A percentile compares a stretch with the other conserved stretches of the same genome.
phyloP scores from a whole-genome alignment of 2,888 invertebrate genomes.

The Chymomyza amoena region DNA sequence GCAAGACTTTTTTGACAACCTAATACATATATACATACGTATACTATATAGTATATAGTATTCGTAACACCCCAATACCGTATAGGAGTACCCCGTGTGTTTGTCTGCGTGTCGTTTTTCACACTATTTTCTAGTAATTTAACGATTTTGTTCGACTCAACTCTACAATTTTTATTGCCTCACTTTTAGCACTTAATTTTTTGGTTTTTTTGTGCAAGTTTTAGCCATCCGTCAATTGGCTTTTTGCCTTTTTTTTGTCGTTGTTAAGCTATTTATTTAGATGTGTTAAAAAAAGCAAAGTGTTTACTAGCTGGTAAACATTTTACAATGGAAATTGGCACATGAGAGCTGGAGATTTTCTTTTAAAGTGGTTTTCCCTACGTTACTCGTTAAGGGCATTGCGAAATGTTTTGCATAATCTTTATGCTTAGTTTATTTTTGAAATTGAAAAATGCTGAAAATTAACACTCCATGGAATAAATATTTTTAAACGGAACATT shows the following conservation, averaged over 20 bases:
- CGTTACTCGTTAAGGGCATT: not conserved
- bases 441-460: not conserved
- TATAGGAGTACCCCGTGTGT: not conserved
- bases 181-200: slow-evolving; percentile 53
- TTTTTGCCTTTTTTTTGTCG: not conserved
- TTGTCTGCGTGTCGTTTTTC: slow-evolving; percentile 46
- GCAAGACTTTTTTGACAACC: too few species aligned
- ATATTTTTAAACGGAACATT: too few species aligned
- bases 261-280: slow-evolving; percentile 44
- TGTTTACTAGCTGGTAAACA: slow-evolving; percentile 25
- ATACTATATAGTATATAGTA: not conserved
- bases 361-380: not conserved
- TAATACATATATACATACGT: not conserved
- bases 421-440: not conserved
- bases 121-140: slow-evolving; percentile 70
- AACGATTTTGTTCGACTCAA: slow-evolving; percentile 59
- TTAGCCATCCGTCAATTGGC: slow-evolving; percentile 14
- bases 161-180: slow-evolving; percentile 57
- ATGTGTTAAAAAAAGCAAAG: slow-evolving; percentile 27
- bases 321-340: slow-evolving; percentile 44
- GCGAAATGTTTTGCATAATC: not conserved
- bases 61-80: slow-evolving; percentile 7
- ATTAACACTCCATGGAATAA: not conserved
- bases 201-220: not conserved
- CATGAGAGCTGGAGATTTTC: slow-evolving; percentile 23